Evolutionary conservation across 2,113 vertebrate species (phyloP), one percentile per base, ranked within the genome.

Genomic region (Centropus bengalensis): DNA sequence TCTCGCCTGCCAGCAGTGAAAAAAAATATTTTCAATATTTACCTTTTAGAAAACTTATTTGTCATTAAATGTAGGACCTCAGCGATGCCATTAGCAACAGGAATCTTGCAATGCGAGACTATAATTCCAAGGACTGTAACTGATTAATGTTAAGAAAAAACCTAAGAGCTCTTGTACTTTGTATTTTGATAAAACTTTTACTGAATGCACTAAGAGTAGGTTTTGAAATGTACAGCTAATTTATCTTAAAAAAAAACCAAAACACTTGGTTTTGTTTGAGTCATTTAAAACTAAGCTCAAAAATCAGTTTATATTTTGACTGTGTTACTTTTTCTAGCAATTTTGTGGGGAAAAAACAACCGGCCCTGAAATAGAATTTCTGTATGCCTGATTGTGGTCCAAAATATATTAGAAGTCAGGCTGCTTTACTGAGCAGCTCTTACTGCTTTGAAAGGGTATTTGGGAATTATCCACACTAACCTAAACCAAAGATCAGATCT

Each of bases 171-270:
- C 73, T 75, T 94, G 20, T 63, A 85, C 93, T 97, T 73, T 94
- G 20, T 63, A 85, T 94, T 97, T 93, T 93, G 68, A 75, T 82
- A 96, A 93, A 94, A 95, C 64, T 59, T 74, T 74, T 88, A 74
- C 66, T 38, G 67, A 96, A 96, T 88, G 30, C 28, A 89, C 92
- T 93, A 30, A 90, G 66, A 94, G 64, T 44, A 93, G 56, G 78
- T 93, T 94, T 78, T 94, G 92, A 96, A 96, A 95, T 45, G 44
- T 90, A 95, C 30, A 84, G 60, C 49, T 82, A 59, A 89, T 79
- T 89, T 93, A 73, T 73, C 94, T 97, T 77, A 66, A 82, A 97
- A 95, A 49, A 36, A 36, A 36, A 36, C n/a, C n/a, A 36, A 36
- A 22, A 38, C 33, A 70, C 70, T 91, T 90, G 49, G 30, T 75